phyloP scores from a whole-genome alignment of 2,888 invertebrate species.

The Ramazzottius varieornatus region DNA sequence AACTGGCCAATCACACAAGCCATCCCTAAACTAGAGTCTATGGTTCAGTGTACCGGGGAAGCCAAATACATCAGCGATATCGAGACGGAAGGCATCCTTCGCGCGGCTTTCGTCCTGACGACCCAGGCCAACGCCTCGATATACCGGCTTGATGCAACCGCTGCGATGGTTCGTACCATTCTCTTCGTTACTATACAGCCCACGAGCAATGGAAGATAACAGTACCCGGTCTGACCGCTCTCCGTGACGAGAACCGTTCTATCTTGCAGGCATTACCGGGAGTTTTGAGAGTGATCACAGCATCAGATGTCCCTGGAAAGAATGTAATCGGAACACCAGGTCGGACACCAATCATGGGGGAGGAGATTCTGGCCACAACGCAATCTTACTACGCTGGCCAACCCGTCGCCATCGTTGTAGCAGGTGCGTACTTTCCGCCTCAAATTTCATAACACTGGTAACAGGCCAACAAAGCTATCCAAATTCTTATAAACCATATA shows the following conservation, averaged over 20 bases:
- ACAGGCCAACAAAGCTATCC: not conserved
- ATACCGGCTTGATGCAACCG: conserved; percentile 10
- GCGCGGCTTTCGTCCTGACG: not conserved
- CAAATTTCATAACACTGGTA: no score
- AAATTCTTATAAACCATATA: not conserved
- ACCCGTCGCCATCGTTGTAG: conserved; percentile 13
- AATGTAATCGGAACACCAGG: not conserved
- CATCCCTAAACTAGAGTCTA: conserved; percentile 15
- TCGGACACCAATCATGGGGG: conserved; percentile 9
- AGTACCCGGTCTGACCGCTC: no score
- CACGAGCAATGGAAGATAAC: not conserved
- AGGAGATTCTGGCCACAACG: conserved; percentile 15
- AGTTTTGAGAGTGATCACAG: not conserved
- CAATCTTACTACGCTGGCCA: conserved; percentile 18
- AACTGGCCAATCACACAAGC: conserved; percentile 19
- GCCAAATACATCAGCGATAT: not conserved
- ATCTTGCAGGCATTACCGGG: not conserved
- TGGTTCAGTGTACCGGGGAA: conserved; percentile 4
- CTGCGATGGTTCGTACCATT: conserved; percentile 6
- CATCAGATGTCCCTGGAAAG: not conserved
- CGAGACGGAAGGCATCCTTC: not conserved
- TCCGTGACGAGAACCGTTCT: no score
- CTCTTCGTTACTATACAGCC: not conserved
- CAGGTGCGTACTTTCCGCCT: not conserved
- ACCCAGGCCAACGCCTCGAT: not conserved